Base-by-base conservation (phyloP, 2,113 vertebrate genomes). In the Mola mola region DNA sequence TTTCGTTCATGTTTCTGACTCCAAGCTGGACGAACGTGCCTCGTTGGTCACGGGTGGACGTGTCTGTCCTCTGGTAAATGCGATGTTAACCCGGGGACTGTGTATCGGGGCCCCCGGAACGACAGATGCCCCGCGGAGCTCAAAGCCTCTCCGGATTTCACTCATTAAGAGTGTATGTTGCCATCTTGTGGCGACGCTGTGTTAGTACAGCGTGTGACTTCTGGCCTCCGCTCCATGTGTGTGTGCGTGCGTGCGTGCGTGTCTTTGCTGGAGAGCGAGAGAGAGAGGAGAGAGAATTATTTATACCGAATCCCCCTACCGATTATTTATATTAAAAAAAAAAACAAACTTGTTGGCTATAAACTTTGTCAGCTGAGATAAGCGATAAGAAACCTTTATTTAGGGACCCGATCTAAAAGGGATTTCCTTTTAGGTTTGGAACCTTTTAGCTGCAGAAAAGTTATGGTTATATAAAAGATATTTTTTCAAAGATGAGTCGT, bases 151-250 rank as follows among this genome's bases (percentile, higher is more conserved):
- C 63, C 33, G 22, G 12, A 24, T 21, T 29, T 25, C 21, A 4
- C 11, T 11, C 20, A 37, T 24, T 22, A 12, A 66, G 33, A 43
- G 37, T 46, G 42, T 59, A 55, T 85, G 68, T 83, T 56, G 66
- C 84, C 90, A 91, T 89, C 90, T 91, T 78, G 85, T 81, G 90
- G 53, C 5, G 6, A 11, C 66, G 0, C 8, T 57, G 0, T 25
- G 74, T 48, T 36, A 68, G 44, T 49, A 66, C 87, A 81, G 40
- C 0, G 0, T 37, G 16, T 26, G 15, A 20, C 17, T 11, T 10
- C 10, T 16, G 4, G 17, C 26, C 5, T 6, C 2, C 2, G 0
- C 3, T 4, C 16, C n/a, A 8, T 12, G 28, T 12, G 1, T 16
- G 11, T 31, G n/a, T 19, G 28, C 26, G 41, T 1, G 33, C 5